Percentiles rank a stretch among this genome's conserved stretches.
Evolutionary conservation across 2,888 invertebrate species (phyloP).

Genomic region (Cistogaster globosa): DNA sequence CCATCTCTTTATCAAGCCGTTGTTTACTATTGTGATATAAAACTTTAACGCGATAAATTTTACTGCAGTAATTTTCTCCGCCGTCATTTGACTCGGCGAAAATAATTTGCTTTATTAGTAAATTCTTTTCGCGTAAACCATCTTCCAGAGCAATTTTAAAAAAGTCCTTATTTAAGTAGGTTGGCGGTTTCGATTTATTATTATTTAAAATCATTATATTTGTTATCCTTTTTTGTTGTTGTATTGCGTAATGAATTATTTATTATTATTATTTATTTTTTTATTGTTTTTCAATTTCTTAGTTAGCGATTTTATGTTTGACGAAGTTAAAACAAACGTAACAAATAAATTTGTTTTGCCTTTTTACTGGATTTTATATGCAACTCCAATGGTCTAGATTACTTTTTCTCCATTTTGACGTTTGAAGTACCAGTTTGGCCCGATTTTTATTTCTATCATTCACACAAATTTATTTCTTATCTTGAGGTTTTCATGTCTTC

Average conservation of each 20-base stretch:
- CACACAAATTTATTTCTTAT: constrained; percentile 41
- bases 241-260: background rate
- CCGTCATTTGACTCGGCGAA: constrained; percentile 78
- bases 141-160: constrained; percentile 80
- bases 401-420: constrained; percentile 14
- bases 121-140: constrained; percentile 78
- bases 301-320: constrained; percentile 26
- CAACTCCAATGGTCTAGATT: constrained; percentile 38
- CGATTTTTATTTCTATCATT: constrained; percentile 13
- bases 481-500: constrained; percentile 33
- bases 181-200: constrained; percentile 74
- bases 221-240: background rate
- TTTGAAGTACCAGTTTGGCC: constrained; percentile 41
- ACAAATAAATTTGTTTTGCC: constrained; percentile 45
- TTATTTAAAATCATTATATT: constrained; percentile 76
- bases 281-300: background rate
- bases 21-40: constrained; percentile 78
- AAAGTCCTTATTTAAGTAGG: constrained; percentile 80
- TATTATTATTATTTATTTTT: background rate
- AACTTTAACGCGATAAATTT: constrained; percentile 79
- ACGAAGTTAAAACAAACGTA: constrained; percentile 20
- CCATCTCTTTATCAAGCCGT: constrained; percentile 78
- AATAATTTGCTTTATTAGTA: constrained; percentile 79
- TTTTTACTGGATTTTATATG: constrained; percentile 47
- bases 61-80: constrained; percentile 82